These are phyloP conservation scores for Seriola rivoliana DNA, from an alignment of 2,113 vertebrate genomes.

Conservation along the genomic window DNA sequence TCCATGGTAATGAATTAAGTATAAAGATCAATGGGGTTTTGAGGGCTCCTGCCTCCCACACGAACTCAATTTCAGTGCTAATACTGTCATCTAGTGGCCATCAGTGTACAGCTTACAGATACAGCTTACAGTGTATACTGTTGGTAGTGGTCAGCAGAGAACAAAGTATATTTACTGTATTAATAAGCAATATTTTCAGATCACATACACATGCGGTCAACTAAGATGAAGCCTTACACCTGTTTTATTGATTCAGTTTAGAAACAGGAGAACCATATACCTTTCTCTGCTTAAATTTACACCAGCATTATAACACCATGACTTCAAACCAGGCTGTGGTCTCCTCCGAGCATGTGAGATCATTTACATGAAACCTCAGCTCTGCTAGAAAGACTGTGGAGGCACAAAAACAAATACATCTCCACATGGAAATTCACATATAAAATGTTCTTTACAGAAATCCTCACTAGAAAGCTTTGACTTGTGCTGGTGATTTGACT, in stretches of 20 bases:
- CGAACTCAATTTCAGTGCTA: slow-evolving; percentile 31
- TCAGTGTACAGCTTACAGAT: neutral
- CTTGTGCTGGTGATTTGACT: neutral
- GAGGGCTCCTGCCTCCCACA: neutral
- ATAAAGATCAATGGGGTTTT: slow-evolving; percentile 31
- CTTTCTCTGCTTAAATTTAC: too few relatives aligned
- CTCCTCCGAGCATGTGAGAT: neutral
- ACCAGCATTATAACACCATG: neutral
- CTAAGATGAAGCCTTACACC: neutral
- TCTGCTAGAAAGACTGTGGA: neutral
- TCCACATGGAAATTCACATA: neutral
- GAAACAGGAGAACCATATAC: neutral
- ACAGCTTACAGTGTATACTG: neutral
- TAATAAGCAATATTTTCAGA: neutral
- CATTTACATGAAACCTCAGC: neutral
- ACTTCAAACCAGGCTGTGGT: neutral
- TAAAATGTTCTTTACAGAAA: neutral
- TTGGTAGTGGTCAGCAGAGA: neutral
- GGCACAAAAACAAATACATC: neutral
- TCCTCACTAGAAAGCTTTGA: too few relatives aligned
- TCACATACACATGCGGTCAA: neutral
- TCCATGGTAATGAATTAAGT: slow-evolving; percentile 42
- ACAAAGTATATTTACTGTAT: neutral
- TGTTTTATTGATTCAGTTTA: neutral
- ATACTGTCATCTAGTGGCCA: slow-evolving; percentile 78